Base-by-base conservation (phyloP, 92 coral and sea anemone genomes). In the Zoanthus sansibaricus region DNA sequence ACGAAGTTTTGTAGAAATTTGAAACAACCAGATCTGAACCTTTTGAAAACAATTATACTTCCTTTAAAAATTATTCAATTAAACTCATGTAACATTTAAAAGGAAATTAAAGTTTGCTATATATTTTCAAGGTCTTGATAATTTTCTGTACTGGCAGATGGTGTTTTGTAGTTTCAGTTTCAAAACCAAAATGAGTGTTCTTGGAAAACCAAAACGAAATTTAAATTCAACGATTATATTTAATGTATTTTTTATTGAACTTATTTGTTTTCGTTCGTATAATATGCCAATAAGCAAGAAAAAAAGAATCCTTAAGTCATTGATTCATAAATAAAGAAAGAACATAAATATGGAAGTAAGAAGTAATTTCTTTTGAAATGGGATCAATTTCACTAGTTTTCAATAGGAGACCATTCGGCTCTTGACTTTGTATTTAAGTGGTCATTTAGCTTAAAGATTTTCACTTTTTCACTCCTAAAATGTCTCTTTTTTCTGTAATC, bases 71-170 rank as follows among this genome's bases (percentile, higher is more conserved):
- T 46, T 45, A 67, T 62, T 62, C 10, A 80, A 74, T 48, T 15
- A 55, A 64, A 14, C 61, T 80, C 46, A 18, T n/a, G 59, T 16
- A 64, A 61, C 72, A 68, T 56, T 75, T 62, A 68, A 45, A 71
- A 61, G 84, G 72, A 80, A 80, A 80, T 64, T 64, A 42, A 15
- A 48, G 46, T 44, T 49, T 9, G 30, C n/a, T 45, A 5, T 46
- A 64, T 70, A 49, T 80, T 48, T 80, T 17, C 54, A 67, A 79
- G 31, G 46, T 80, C 56, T 78, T 61, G 83, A 33, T 78, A 78
- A 78, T 58, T 58, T 61, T 59, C 61, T 59, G 52, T 59, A 6
- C 37, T 20, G 62, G n/a, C 72, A 58, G 83, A 78, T 78, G 83
- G 83, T 37, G 72, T 4, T 78, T 75, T 42, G 14, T 64, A 42